phyloP scores from a whole-genome alignment of 2,888 invertebrate species.

The Euzophera pinguis region DNA sequence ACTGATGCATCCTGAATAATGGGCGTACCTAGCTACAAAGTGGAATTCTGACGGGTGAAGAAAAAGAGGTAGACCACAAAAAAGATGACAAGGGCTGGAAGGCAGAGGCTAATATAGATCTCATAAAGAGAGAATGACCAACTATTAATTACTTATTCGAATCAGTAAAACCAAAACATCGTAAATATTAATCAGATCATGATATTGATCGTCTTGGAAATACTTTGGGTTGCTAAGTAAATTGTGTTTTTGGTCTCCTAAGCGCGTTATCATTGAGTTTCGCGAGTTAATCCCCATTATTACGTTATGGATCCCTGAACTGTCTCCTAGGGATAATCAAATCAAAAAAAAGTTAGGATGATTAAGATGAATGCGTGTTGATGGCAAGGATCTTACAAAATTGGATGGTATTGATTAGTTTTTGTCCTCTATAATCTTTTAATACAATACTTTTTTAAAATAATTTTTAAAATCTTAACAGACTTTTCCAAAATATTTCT shows the following conservation, averaged over 20 bases:
- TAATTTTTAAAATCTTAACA: no score
- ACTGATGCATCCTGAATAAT: no score
- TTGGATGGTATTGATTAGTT: not conserved
- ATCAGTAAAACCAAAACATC: not conserved
- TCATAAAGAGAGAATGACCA: no score
- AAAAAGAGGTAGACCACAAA: no score
- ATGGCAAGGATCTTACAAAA: not conserved
- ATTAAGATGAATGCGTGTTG: constrained; percentile 9
- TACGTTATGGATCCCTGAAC: not conserved
- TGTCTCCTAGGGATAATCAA: constrained; percentile 1
- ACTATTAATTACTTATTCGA: no score
- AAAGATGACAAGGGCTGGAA: no score
- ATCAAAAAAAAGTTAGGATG: constrained; percentile 12
- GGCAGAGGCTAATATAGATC: no score
- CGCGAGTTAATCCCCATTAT: not conserved
- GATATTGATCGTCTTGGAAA: not conserved
- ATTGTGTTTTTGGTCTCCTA: not conserved
- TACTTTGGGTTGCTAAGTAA: not conserved
- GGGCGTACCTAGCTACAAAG: no score
- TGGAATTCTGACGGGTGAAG: no score
- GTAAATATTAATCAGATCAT: not conserved
- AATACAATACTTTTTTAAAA: no score
- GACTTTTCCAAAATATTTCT: no score
- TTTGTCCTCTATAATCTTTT: no score
- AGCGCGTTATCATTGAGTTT: constrained; percentile 9